Base-by-base conservation (phyloP, 2,888 invertebrate genomes). In the Clivina fossor region DNA sequence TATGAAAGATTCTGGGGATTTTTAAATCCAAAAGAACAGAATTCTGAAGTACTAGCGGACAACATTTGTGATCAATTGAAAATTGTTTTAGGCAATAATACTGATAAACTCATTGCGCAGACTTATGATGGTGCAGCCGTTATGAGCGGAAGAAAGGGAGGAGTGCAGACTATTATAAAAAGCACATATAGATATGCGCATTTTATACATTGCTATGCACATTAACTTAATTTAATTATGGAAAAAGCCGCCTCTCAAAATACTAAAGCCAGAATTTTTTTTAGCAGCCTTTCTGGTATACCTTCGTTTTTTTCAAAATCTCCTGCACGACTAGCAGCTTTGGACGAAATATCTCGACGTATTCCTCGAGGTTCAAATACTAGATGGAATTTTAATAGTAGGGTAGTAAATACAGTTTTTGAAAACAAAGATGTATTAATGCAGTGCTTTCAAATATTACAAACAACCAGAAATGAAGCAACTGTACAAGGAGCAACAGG, bases 1-100 rank as follows among this genome's bases (percentile, higher is more conserved):
- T 48, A 55, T 15, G 63, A 66, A 53, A 54, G 65, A 33, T 69
- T 68, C 57, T 66, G 64, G 65, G 51, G 44, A 28, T 65, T 63
- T 62, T 51, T 65, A 11, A 61, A 56, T 30, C 64, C 63, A 11
- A 9, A 35, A 28, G 49, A 43, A 24, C 58, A 63, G 30, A 58
- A 58, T 51, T 59, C 62, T 38, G 59, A 58, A 18, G 48, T 49
- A 8, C 16, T 65, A 41, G 28, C 60, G 13, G 26, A 38, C 16
- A 65, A 69, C 24, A 41, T 40, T 20, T 33, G 33, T 18, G 55
- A 65, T 38, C 16, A 57, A 15, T 41, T 47, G 9, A 35, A 59
- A 51, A 32, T 66, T 24, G 38, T 53, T 35, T 19, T 60, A 28
- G 18, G 58, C 58, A 41, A 50, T 60, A 51, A 11, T 58, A 38